These are phyloP conservation scores for Drosophila dunni DNA, from an alignment of 1,140 invertebrate species.

Conservation along the genomic window DNA sequence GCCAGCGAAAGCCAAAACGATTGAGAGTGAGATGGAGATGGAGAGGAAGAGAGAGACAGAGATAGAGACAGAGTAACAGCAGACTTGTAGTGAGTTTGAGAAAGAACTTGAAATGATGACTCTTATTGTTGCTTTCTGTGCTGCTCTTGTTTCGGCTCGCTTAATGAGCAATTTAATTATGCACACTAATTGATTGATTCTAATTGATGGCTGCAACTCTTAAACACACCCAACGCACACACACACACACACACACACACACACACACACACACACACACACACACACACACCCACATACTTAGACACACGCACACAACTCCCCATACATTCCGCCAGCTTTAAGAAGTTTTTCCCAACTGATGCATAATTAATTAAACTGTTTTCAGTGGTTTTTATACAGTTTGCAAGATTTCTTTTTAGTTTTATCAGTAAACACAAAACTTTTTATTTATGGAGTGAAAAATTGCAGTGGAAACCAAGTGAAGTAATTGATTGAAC, in stretches of 20 bases:
- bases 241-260: not conserved
- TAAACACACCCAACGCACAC: not conserved
- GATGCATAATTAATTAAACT: too few relatives aligned
- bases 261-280: not conserved
- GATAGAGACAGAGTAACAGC: too few relatives aligned
- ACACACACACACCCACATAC: not conserved
- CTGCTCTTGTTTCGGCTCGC: slow-evolving; percentile 16
- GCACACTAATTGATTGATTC: slow-evolving; percentile 72
- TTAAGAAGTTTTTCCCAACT: not conserved
- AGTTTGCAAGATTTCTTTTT: too few relatives aligned
- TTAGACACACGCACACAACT: not conserved
- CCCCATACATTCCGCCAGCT: not conserved
- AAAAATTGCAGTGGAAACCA: too few relatives aligned
- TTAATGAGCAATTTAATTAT: slow-evolving; percentile 78
- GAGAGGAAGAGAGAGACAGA: not conserved
- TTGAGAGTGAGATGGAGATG: not conserved
- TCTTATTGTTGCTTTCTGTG: slow-evolving; percentile 22
- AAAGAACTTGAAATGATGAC: slow-evolving; percentile 22
- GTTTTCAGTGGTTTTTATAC: too few relatives aligned
- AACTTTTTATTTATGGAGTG: too few relatives aligned
- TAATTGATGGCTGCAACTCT: slow-evolving; percentile 53
- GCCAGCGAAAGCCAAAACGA: not conserved
- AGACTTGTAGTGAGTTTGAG: not conserved
- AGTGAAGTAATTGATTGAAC: too few relatives aligned
- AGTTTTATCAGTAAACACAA: too few relatives aligned